Evolutionary conservation across 2,888 invertebrate genomes (phyloP).

Genomic region (Athripsodes cinereus): DNA sequence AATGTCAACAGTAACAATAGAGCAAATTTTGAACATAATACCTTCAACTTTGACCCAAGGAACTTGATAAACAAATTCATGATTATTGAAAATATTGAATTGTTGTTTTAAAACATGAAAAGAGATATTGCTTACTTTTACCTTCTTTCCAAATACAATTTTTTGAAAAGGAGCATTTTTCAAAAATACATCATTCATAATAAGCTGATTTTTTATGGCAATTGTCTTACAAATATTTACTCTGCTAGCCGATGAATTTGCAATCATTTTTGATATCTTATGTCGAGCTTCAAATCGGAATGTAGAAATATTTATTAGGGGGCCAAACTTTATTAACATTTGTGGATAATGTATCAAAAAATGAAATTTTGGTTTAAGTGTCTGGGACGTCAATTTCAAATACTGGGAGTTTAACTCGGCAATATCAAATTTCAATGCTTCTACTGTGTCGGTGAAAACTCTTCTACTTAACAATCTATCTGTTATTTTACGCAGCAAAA

Average conservation of each 20-base stretch:
- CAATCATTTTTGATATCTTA: too few species aligned
- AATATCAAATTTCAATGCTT: neutral
- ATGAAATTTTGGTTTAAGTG: neutral
- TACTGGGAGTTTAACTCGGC: neutral
- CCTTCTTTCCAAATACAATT: neutral
- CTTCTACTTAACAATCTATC: neutral
- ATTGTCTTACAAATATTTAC: neutral
- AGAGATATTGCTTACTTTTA: neutral
- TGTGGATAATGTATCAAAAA: neutral
- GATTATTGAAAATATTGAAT: neutral
- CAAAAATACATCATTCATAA: neutral
- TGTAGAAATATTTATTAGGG: neutral
- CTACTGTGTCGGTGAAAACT: neutral
- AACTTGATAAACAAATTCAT: neutral
- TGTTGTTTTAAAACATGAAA: neutral
- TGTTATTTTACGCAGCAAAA: neutral
- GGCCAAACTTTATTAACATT: neutral
- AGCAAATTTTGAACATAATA: neutral
- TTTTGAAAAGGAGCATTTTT: neutral
- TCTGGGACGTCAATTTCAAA: neutral
- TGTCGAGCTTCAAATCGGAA: neutral
- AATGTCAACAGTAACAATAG: neutral
- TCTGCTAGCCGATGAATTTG: neutral
- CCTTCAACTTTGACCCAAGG: neutral
- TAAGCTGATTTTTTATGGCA: neutral